A percentile compares a stretch with the other conserved stretches of the same genome.
Evolutionary conservation across 2,113 vertebrate genomes (phyloP).

Genomic region (Uria aalge): DNA sequence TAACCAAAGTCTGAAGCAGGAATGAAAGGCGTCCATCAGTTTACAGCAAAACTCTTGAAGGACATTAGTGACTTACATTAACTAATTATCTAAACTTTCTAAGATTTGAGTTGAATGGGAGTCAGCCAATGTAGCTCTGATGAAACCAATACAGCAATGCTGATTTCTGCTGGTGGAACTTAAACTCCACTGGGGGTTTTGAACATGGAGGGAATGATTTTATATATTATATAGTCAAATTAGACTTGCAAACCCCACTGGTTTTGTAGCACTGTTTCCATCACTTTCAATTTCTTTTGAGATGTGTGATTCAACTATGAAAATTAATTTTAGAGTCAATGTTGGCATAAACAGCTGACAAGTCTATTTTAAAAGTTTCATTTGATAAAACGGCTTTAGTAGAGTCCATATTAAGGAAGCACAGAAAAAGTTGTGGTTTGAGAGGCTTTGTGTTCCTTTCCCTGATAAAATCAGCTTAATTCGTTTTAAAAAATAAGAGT

Average conservation of each 20-base stretch:
- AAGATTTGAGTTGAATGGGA: not conserved
- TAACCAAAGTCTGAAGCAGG: not conserved
- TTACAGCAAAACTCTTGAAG: not conserved
- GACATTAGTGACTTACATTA: not conserved
- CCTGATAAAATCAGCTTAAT: not conserved
- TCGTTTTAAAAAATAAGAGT: not conserved
- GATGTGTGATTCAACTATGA: not conserved
- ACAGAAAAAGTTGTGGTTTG: not conserved
- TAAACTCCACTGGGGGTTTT: not conserved
- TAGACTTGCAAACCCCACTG: not conserved
- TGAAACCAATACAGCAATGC: not conserved
- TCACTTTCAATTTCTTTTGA: not conserved
- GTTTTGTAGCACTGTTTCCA: not conserved
- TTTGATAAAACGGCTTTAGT: not conserved
- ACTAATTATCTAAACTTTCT: not conserved
- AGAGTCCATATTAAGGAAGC: not conserved
- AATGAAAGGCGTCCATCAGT: not conserved
- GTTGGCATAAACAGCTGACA: not conserved
- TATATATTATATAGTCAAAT: not conserved
- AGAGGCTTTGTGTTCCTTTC: not conserved
- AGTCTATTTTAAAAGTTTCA: not conserved
- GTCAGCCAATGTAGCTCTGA: not conserved
- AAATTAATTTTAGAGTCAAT: not conserved
- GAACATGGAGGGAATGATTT: not conserved
- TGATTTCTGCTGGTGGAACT: not conserved